These are phyloP conservation scores for Odontomyia ornata DNA, from an alignment of 2,888 invertebrate species.

Conservation along the genomic window DNA sequence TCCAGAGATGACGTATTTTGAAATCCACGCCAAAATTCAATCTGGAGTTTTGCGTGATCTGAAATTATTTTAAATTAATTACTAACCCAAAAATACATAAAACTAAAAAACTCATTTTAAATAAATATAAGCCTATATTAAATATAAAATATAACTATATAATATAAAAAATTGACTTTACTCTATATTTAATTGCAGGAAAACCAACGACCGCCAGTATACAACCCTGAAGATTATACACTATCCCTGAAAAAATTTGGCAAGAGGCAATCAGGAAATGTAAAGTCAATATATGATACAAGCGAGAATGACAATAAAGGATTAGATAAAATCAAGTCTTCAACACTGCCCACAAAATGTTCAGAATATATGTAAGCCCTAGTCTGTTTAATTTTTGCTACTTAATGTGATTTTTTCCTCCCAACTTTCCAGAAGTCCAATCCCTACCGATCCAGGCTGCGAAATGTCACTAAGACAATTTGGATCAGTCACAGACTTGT, in stretches of 20 bases:
- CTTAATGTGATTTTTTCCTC: neutral
- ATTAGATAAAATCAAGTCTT: constrained; percentile 59
- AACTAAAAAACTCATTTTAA: too few relatives aligned
- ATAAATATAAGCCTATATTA: too few relatives aligned
- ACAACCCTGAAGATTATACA: constrained; percentile 90
- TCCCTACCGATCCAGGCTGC: constrained; percentile 70
- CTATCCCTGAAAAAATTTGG: constrained; percentile 83
- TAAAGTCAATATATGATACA: constrained; percentile 62
- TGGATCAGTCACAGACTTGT: constrained; percentile 84
- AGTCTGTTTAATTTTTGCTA: constrained; percentile 17
- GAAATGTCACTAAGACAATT: constrained; percentile 91
- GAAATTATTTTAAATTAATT: too few relatives aligned
- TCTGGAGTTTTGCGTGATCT: too few relatives aligned
- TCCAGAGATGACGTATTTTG: too few relatives aligned
- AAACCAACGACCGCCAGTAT: constrained; percentile 85
- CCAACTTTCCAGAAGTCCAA: constrained; percentile 68
- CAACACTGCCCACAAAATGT: constrained; percentile 61
- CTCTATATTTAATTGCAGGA: constrained; percentile 66
- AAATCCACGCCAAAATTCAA: too few relatives aligned
- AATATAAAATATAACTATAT: too few relatives aligned
- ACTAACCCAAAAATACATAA: too few relatives aligned
- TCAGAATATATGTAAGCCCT: constrained; percentile 63
- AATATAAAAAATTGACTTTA: too few relatives aligned
- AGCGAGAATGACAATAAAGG: constrained; percentile 51
- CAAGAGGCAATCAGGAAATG: constrained; percentile 57